Percentiles rank a stretch among this genome's conserved stretches.
These are phyloP conservation scores for Ichneumon xanthorius DNA, from an alignment of 2,888 invertebrate species.

Conservation along the genomic window DNA sequence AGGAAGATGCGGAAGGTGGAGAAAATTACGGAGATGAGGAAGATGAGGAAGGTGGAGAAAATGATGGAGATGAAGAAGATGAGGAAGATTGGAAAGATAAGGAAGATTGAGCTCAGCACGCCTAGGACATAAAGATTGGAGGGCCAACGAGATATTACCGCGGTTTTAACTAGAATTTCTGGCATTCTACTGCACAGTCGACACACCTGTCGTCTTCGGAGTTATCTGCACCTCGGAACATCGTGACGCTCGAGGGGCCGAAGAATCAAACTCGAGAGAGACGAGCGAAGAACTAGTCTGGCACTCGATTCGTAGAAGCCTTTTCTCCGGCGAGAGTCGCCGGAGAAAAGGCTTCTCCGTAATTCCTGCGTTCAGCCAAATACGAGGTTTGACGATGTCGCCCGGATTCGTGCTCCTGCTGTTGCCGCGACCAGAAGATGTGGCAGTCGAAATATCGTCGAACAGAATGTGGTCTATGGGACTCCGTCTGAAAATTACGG, in stretches of 20 bases:
- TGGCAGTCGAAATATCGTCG: conserved; percentile 4
- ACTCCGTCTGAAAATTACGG: conserved; percentile 15
- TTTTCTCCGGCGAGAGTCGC: conserved; percentile 33
- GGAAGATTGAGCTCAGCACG: background rate
- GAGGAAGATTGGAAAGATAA: background rate
- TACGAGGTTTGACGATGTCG: conserved; percentile 19
- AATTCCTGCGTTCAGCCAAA: conserved; percentile 34
- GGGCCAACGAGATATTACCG: conserved; percentile 24
- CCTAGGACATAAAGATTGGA: conserved; percentile 19
- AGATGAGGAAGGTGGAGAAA: too few relatives aligned
- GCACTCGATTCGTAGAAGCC: conserved; percentile 42
- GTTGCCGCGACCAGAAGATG: background rate
- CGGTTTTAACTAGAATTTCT: conserved; percentile 15
- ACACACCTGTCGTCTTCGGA: conserved; percentile 51
- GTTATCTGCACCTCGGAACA: conserved; percentile 6
- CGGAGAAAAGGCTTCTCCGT: background rate
- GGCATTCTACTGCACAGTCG: conserved; percentile 23
- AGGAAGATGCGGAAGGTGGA: too few relatives aligned
- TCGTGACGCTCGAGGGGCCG: background rate
- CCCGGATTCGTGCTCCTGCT: conserved; percentile 4
- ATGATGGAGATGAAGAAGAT: too few relatives aligned
- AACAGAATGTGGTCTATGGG: conserved; percentile 7
- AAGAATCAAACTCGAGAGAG: conserved; percentile 2
- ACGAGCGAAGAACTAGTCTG: background rate
- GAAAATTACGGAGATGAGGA: too few relatives aligned